Conservation (phyloP, 2,888 invertebrate species). For the Thereva nobilitata region DNA sequence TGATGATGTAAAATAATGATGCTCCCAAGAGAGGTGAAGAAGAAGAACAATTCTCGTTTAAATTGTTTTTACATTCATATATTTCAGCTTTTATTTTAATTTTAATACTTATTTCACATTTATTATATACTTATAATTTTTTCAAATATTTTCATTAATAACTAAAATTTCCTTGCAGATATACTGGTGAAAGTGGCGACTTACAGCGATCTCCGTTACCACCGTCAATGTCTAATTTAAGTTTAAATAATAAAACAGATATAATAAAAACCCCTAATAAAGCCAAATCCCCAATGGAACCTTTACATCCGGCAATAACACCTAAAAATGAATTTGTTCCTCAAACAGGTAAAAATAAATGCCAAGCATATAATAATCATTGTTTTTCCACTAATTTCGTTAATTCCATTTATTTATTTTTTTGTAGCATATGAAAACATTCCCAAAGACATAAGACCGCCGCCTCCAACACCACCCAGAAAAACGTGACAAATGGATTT, state of each 20-base stretch:
- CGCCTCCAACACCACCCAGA: constrained; percentile 57
- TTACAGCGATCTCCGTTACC: constrained; percentile 58
- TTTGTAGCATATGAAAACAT: constrained; percentile 58
- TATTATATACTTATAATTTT: not conserved
- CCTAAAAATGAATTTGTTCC: constrained; percentile 45
- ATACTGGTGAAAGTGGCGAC: constrained; percentile 58
- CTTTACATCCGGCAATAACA: constrained; percentile 32
- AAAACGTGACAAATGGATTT: constrained; percentile 59
- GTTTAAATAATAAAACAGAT: constrained; percentile 52
- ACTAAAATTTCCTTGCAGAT: constrained; percentile 47
- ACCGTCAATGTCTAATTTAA: constrained; percentile 57
- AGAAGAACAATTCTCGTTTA: too few relatives aligned
- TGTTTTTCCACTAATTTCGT: not conserved
- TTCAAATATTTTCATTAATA: not conserved
- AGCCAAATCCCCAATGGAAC: constrained; percentile 41
- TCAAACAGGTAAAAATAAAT: constrained; percentile 48
- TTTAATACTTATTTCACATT: not conserved
- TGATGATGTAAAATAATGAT: too few relatives aligned
- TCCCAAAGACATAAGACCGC: constrained; percentile 59
- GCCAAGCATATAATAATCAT: too few relatives aligned
- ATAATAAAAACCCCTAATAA: constrained; percentile 39
- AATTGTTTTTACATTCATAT: too few relatives aligned
- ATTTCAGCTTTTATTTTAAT: not conserved
- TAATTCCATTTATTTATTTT: constrained; percentile 36
- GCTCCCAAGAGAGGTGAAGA: too few relatives aligned